Evolutionary conservation across 2,888 invertebrate genomes (phyloP), one percentile per base, ranked within the genome.

Genomic region (Campopleginae sp.): DNA sequence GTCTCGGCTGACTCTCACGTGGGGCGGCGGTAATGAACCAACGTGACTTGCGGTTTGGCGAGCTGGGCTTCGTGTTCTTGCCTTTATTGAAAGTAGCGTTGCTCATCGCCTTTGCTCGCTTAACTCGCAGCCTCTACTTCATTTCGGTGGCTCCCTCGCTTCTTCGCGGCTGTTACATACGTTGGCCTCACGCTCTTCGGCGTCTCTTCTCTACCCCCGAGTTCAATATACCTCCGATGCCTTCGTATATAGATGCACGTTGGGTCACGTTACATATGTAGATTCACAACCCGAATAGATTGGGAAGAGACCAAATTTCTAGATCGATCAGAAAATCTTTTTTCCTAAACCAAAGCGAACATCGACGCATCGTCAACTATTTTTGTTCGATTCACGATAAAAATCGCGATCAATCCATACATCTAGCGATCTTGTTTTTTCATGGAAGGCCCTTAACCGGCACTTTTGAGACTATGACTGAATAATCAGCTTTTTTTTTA

Each of bases 71-170:
- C 91, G 91, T 93, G 92, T 92, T 93, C 92, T 82, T 92, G 90
- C 91, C 90, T 92, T 92, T 82, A 92, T 92, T 92, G 92, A 92
- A 93, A 92, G 91, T 92, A 91, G 92, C 92, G 91, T 92, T 92
- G 90, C 92, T 92, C 93, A 91, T 91, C 89, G 86, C 83, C 82
- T 89, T 14, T 42, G 79, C 85, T 87, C 84, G 82, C 61, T 71
- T 44, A 58, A 19, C 58, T 70, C 78, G 61, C 65, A 33, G 58
- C 31, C 63, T 75, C 68, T 38, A 74, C 71, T 72, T 78, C 74
- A 63, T 82, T 71, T 82, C 51, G 33, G 71, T 31, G 33, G 71
- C 33, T 65, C 23, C 44, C 42, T 58, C 23, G 19, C 27, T 81
- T 75, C 48, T 74, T 81, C 58, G 81, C 68, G 81, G 76, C 77